These are phyloP conservation scores for Anguilla megastoma DNA, from an alignment of 2,797 vertebrate species.

Conservation along the genomic window DNA sequence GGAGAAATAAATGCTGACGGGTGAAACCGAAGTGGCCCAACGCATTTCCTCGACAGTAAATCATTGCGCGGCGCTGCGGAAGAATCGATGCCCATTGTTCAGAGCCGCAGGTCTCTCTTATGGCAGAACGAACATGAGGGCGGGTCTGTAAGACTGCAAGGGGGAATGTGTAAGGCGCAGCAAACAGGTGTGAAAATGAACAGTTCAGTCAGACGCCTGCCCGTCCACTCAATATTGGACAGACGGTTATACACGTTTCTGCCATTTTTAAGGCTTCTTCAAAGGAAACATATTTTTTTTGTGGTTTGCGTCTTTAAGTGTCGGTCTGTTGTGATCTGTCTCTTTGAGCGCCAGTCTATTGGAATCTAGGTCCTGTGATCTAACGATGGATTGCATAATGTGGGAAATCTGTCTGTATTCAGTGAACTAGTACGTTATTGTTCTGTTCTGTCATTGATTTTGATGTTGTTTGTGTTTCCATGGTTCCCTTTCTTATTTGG, in stretches of 20 bases:
- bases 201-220: not conserved
- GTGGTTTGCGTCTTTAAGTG: no score
- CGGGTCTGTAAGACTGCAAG: not conserved
- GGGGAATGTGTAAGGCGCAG: not conserved
- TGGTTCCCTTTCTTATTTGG: not conserved
- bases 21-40: not conserved
- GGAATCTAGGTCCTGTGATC: not conserved
- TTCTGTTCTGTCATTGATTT: not conserved
- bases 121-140: not conserved
- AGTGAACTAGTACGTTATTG: not conserved
- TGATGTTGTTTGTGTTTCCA: not conserved
- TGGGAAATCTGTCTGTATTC: not conserved
- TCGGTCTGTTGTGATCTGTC: not conserved
- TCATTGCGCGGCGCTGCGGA: not conserved
- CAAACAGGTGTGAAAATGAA: not conserved
- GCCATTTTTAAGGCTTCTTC: not conserved
- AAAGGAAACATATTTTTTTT: not conserved
- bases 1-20: not conserved
- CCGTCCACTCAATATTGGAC: conserved; percentile 35
- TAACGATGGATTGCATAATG: not conserved
- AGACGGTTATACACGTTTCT: conserved; percentile 57
- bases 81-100: conserved; percentile 8
- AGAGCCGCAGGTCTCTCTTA: not conserved
- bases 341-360: not conserved
- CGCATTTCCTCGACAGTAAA: conserved; percentile 3